A percentile compares a stretch with the other conserved stretches of the same genome.
Evolutionary conservation across 1,140 invertebrate species (phyloP).

Genomic region (Gryon sp.): DNA sequence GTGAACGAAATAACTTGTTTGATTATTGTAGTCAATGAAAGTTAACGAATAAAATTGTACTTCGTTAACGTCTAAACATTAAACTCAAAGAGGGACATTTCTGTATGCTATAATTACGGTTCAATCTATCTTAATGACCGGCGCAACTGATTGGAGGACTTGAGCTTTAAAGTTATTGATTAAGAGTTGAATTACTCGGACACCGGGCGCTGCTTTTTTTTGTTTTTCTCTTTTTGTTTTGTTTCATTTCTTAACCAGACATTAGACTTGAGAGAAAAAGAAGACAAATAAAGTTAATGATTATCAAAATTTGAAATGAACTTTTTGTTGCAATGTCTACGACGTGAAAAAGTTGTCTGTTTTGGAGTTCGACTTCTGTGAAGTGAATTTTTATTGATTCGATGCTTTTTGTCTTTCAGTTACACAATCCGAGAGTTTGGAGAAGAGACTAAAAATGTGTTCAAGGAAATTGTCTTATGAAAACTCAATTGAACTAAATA

Average conservation of each 20-base stretch:
- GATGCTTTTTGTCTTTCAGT: conserved; percentile 2
- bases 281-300: conserved; percentile 42
- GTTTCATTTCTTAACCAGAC: too few species aligned
- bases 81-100: conserved; percentile 60
- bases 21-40: conserved; percentile 64
- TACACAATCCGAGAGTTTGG: conserved; percentile 4
- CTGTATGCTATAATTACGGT: conserved; percentile 55
- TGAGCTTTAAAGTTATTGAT: conserved; percentile 55
- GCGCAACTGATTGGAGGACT: conserved; percentile 55
- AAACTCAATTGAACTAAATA: too few species aligned
- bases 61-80: conserved; percentile 65
- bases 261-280: too few species aligned
- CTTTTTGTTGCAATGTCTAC: conserved; percentile 17
- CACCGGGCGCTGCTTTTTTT: conserved; percentile 4
- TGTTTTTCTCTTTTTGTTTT: too few species aligned
- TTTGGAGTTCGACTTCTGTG: background rate
- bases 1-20: conserved; percentile 63
- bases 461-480: too few species aligned
- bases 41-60: conserved; percentile 66
- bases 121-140: conserved; percentile 60
- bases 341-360: conserved; percentile 18
- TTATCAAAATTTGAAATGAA: conserved; percentile 31
- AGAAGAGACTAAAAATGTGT: conserved; percentile 2
- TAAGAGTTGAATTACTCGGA: conserved; percentile 38
- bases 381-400: conserved; percentile 17